A percentile compares a stretch with the other conserved stretches of the same genome.
Conservation (phyloP, 2,797 vertebrate species). For the Alectoris magna region DNA sequence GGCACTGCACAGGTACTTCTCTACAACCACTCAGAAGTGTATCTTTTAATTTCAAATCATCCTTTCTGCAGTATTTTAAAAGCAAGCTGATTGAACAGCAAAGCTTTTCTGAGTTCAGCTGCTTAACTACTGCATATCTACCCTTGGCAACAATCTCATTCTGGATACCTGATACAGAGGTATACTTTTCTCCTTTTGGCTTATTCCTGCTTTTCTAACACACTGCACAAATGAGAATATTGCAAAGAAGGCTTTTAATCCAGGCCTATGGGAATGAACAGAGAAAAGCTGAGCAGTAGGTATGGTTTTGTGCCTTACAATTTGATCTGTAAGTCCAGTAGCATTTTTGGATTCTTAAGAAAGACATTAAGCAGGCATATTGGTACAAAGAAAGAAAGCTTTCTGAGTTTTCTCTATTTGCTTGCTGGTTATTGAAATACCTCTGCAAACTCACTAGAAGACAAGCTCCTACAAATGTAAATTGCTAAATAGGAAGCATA, state of each 20-base stretch:
- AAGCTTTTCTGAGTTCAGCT: background rate
- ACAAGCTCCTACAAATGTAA: background rate
- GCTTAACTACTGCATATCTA: background rate
- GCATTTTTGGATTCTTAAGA: background rate
- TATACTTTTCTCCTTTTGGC: background rate
- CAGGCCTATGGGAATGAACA: background rate
- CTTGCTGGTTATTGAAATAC: background rate
- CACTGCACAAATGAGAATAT: background rate
- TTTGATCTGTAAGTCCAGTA: background rate
- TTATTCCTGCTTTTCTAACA: background rate
- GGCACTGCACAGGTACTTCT: slow-evolving; percentile 92
- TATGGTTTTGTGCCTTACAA: background rate
- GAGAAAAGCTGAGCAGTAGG: background rate
- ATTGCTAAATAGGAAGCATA: background rate
- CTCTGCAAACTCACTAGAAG: background rate
- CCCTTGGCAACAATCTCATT: background rate
- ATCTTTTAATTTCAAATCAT: background rate
- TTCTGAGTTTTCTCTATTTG: background rate
- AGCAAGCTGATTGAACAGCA: background rate
- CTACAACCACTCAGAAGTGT: background rate
- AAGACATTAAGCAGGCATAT: background rate
- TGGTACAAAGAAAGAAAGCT: background rate
- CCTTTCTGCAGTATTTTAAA: background rate
- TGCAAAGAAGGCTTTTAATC: background rate
- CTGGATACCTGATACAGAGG: background rate